Evolutionary conservation across 2,113 vertebrate species (phyloP), one percentile per base, ranked within the genome.

Genomic region (Rhadina sibilatrix): DNA sequence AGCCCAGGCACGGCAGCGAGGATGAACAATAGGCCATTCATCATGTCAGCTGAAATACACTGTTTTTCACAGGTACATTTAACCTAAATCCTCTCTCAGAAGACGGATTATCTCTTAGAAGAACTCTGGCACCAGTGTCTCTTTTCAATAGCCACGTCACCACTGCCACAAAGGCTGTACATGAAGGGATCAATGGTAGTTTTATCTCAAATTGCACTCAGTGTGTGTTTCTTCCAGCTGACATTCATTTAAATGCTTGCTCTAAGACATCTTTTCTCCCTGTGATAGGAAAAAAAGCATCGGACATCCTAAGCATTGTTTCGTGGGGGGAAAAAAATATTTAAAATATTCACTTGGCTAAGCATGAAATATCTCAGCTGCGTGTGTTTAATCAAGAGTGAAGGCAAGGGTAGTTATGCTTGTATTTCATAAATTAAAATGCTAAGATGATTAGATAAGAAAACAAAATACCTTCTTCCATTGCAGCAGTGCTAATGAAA

Each of bases 401-500:
- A 95, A 92, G 89, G 47, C 71, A 96, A 98, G 96, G 94, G 92
- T 97, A 98, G 98, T 98, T 98, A 95, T 87, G 97, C 94, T 98
- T 96, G 91, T 95, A 90, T 93, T 94, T 94, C 89, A 63, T 74
- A 91, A 95, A 86, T 97, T 82, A 93, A 93, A 94, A 93, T 82
- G 94, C 90, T 91, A 31, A 92, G 84, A 63, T 66, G 64, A 96
- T 82, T 60, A 84, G 69, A 86, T 93, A 93, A 76, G 89, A 50
- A 89, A 91, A 56, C 82, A 86, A 52, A 89, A 66, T 49, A 80
- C 56, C 82, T 87, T 49, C 33, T 69, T 95, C 50, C 72, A 44
- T 70, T 63, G 65, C 81, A 78, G 77, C 79, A 17, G 38, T 16
- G 33, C 88, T 95, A 78, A 86, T 82, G 71, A 79, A 84, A 91